phyloP scores from a whole-genome alignment of 2,888 invertebrate species.

The Azorinus chamasolen region DNA sequence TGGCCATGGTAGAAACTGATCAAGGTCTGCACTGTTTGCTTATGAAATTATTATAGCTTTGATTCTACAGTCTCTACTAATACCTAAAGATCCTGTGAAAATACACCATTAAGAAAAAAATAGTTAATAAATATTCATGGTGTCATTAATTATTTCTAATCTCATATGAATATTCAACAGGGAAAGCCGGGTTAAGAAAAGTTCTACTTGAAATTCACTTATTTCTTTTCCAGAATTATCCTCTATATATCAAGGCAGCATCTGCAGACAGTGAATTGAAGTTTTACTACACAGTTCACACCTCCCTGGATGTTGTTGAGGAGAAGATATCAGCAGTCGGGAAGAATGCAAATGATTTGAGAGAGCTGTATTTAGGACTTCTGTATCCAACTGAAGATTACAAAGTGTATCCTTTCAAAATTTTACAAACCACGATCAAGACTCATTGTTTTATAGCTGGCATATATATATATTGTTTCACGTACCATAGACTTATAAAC shows the following conservation, averaged over 20 bases:
- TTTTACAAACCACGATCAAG: neutral
- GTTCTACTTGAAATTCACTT: too few relatives aligned
- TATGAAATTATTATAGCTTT: too few relatives aligned
- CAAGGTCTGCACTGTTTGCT: too few relatives aligned
- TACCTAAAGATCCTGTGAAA: too few relatives aligned
- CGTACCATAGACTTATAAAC: neutral
- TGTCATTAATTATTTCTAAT: too few relatives aligned
- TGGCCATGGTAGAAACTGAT: too few relatives aligned
- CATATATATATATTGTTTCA: neutral
- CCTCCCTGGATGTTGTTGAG: slow-evolving; percentile 95
- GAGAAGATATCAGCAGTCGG: slow-evolving; percentile 91
- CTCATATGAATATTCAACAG: too few relatives aligned
- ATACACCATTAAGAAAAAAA: too few relatives aligned
- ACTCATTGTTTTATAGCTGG: too few relatives aligned
- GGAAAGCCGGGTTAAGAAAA: too few relatives aligned
- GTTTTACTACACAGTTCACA: slow-evolving; percentile 97
- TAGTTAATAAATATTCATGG: too few relatives aligned
- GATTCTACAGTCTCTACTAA: too few relatives aligned
- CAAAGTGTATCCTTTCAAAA: slow-evolving; percentile 92
- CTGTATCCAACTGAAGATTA: slow-evolving; percentile 98
- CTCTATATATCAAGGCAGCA: slow-evolving; percentile 91
- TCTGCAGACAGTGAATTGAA: slow-evolving; percentile 94
- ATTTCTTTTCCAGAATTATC: slow-evolving; percentile 92
- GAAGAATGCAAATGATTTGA: slow-evolving; percentile 89
- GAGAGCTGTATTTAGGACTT: slow-evolving; percentile 96